phyloP scores from a whole-genome alignment of 37 sponge, comb jelly and placozoan genomes.

The Ianthella basta region DNA sequence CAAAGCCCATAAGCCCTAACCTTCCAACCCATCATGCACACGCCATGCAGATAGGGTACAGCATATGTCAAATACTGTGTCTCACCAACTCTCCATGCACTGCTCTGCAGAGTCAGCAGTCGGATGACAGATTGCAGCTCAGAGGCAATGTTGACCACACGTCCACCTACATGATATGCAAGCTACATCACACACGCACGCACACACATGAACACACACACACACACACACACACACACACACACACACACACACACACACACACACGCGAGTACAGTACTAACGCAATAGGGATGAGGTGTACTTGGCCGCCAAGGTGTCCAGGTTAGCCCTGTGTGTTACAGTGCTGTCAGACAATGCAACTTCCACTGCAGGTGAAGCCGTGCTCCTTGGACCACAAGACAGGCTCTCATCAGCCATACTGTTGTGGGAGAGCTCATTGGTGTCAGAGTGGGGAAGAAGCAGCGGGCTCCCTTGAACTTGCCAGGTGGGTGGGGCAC shows the following conservation, averaged over 20 bases:
- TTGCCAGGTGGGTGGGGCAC: too few relatives aligned
- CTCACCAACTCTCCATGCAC: too few relatives aligned
- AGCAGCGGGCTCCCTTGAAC: too few relatives aligned
- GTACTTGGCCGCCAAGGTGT: neutral
- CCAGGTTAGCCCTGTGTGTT: neutral
- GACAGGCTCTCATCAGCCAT: neutral
- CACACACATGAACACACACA: too few relatives aligned
- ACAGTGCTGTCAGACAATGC: neutral
- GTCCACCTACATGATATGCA: neutral
- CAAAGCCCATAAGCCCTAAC: too few relatives aligned
- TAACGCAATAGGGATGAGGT: neutral
- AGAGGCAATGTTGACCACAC: conserved; percentile 3
- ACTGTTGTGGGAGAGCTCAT: too few relatives aligned
- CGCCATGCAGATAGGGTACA: too few relatives aligned
- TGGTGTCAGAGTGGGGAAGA: too few relatives aligned
- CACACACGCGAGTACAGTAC: neutral
- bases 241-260: too few relatives aligned
- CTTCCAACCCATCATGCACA: too few relatives aligned
- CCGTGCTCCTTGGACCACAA: neutral
- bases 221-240: too few relatives aligned
- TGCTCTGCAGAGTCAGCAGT: conserved; percentile 5
- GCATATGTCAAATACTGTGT: too few relatives aligned
- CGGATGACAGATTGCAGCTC: neutral
- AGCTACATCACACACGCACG: neutral
- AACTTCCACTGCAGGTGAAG: neutral